Evolutionary conservation across 2,113 vertebrate species (phyloP).

Genomic region (Heterochromis multidens): DNA sequence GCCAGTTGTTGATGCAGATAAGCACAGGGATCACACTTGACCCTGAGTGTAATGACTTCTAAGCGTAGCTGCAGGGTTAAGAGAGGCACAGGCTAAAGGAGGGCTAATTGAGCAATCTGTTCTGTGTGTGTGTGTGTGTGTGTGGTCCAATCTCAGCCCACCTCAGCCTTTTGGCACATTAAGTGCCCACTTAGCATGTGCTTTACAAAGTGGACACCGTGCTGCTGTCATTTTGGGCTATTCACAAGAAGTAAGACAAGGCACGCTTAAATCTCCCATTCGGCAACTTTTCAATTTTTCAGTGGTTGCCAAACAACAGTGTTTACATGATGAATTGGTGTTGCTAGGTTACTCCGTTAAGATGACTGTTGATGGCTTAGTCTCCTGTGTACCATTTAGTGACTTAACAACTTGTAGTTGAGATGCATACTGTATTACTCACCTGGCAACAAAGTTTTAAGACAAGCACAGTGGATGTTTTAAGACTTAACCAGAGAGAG

Average conservation of each 20-base stretch:
- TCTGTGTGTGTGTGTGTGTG: neutral
- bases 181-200: constrained; percentile 26
- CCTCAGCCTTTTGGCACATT: constrained; percentile 10
- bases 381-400: neutral
- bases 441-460: constrained; percentile 1
- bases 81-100: constrained; percentile 50
- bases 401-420: neutral
- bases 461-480: neutral
- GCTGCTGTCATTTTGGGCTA: neutral
- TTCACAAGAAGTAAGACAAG: constrained; percentile 5
- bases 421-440: neutral
- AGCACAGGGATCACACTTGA: constrained; percentile 69
- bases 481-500: neutral
- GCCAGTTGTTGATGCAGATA: constrained; percentile 61
- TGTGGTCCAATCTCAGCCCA: neutral
- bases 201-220: constrained; percentile 24
- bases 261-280: neutral
- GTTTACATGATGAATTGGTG: neutral
- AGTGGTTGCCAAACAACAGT: constrained; percentile 9
- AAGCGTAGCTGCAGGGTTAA: constrained; percentile 67
- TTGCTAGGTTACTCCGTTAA: constrained; percentile 22
- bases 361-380: neutral
- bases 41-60: constrained; percentile 68
- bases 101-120: constrained; percentile 72
- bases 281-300: neutral